These are phyloP conservation scores for Campaea margaritaria DNA, from an alignment of 2,888 invertebrate genomes.

Conservation along the genomic window DNA sequence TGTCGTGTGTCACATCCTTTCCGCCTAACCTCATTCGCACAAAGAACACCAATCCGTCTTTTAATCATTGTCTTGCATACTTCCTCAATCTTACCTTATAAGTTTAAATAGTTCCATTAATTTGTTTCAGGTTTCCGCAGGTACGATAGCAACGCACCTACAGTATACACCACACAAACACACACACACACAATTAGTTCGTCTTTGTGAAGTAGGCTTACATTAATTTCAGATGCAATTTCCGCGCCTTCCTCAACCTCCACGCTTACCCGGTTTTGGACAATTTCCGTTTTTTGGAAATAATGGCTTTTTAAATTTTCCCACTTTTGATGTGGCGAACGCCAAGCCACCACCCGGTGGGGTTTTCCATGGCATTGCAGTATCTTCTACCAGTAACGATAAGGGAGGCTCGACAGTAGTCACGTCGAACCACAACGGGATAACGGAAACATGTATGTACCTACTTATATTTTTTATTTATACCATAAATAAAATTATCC, in stretches of 20 bases:
- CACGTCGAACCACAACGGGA: slow-evolving; percentile 1
- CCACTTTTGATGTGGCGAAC: neutral
- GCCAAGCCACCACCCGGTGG: slow-evolving; percentile 7
- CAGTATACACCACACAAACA: slow-evolving; percentile 32
- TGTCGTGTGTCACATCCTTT: too few species aligned
- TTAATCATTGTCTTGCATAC: too few species aligned
- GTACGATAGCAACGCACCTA: slow-evolving; percentile 45
- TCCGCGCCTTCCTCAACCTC: slow-evolving; percentile 16
- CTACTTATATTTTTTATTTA: neutral
- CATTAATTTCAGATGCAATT: slow-evolving; percentile 33
- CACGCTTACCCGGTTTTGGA: slow-evolving; percentile 5
- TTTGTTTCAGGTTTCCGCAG: slow-evolving; percentile 54
- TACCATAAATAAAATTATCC: neutral
- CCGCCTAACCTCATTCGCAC: too few species aligned
- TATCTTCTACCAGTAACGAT: slow-evolving; percentile 2
- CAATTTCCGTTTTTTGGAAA: slow-evolving; percentile 8
- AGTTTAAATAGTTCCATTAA: slow-evolving; percentile 7
- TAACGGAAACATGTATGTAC: slow-evolving; percentile 14
- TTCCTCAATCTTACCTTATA: too few species aligned
- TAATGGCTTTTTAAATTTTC: neutral
- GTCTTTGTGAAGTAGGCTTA: slow-evolving; percentile 55
- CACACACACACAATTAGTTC: slow-evolving; percentile 48
- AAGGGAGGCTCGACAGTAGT: neutral
- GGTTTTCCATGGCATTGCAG: neutral
- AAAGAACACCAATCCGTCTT: too few species aligned